Evolutionary conservation across 2,797 vertebrate species (phyloP).

Genomic region (Manis javanica): DNA sequence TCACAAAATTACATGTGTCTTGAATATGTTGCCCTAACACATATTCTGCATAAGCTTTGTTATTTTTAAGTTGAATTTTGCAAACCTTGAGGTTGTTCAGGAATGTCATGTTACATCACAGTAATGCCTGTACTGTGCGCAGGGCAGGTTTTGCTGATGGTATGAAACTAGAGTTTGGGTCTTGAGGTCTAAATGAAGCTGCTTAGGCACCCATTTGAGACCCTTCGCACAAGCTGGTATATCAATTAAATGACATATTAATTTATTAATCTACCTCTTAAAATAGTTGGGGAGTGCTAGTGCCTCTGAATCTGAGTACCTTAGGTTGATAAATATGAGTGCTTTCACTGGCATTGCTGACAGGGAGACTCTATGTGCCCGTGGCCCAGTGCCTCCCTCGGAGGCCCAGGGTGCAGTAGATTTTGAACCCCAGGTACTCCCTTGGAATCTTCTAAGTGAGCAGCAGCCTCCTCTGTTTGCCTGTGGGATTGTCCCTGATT

Average conservation of each 20-base stretch:
- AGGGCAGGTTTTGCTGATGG: neutral
- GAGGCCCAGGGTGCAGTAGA: neutral
- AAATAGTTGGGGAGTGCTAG: neutral
- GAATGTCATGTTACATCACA: neutral
- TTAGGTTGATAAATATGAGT: neutral
- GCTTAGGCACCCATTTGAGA: neutral
- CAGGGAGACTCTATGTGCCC: neutral
- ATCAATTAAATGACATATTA: neutral
- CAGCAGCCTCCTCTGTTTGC: neutral
- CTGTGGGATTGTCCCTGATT: neutral
- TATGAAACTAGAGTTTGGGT: neutral
- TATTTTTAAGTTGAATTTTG: neutral
- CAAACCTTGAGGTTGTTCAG: neutral
- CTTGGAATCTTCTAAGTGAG: neutral
- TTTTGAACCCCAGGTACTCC: neutral
- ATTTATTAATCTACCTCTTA: neutral
- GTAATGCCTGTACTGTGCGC: neutral
- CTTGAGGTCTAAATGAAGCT: neutral
- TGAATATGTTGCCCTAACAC: neutral
- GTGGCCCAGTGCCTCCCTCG: rapidly evolving
- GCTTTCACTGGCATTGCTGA: neutral
- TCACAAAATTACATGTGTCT: neutral
- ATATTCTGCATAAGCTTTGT: neutral
- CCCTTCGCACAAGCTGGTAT: neutral
- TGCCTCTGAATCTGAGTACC: neutral